Evolutionary conservation across 2,888 invertebrate genomes (phyloP).

Genomic region (Drosophila histrio): DNA sequence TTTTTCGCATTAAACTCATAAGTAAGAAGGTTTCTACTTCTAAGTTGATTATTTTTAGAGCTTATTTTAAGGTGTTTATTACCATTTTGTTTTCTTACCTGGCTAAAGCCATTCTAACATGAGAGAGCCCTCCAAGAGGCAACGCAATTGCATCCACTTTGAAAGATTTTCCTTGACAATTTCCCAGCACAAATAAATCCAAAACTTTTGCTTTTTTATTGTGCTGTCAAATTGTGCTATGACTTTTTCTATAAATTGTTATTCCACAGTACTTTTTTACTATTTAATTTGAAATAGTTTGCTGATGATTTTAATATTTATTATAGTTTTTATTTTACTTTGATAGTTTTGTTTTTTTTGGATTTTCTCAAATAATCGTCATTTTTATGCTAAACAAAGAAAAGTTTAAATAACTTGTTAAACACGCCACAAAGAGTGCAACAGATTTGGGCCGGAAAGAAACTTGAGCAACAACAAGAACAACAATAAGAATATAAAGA

Average conservation of each 20-base stretch:
- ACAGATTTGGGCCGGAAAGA: constrained; percentile 10
- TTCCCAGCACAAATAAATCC: constrained; percentile 37
- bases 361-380: constrained; percentile 26
- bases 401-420: background rate
- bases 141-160: constrained; percentile 86
- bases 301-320: background rate
- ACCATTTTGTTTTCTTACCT: constrained; percentile 85
- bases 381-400: constrained; percentile 24
- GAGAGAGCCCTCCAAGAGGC: constrained; percentile 86
- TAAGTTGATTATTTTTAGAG: background rate
- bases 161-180: constrained; percentile 66
- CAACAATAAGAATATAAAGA: background rate
- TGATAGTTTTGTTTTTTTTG: background rate
- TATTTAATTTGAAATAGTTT: constrained; percentile 11
- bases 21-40: background rate
- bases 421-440: constrained; percentile 26
- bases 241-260: background rate
- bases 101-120: constrained; percentile 89
- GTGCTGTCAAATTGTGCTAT: background rate
- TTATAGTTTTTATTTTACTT: background rate
- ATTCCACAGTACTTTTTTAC: constrained; percentile 28
- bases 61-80: background rate
- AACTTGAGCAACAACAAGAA: background rate
- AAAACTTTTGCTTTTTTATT: constrained; percentile 2
- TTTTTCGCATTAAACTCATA: no score